These are phyloP conservation scores for Strigamia transsilvanica DNA, from an alignment of 2,888 invertebrate species.

Conservation along the genomic window DNA sequence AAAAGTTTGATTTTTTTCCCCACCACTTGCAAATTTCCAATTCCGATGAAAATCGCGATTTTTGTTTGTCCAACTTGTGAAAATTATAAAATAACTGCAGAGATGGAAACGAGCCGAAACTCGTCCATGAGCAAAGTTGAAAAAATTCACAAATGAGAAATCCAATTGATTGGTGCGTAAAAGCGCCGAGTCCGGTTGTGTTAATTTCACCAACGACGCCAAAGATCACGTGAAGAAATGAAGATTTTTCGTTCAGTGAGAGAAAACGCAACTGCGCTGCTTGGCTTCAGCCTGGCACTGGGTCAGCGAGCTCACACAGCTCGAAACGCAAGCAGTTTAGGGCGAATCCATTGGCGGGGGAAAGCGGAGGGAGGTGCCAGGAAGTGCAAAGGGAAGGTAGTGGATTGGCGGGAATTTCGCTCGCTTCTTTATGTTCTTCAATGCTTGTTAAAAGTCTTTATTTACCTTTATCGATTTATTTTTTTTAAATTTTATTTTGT, in stretches of 20 bases:
- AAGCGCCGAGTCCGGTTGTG: not conserved
- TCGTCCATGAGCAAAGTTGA: not conserved
- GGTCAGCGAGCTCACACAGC: slow-evolving; percentile 18
- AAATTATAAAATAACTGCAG: too few species aligned
- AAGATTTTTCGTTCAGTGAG: not conserved
- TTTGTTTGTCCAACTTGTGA: too few species aligned
- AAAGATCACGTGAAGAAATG: not conserved
- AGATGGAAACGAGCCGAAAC: not conserved
- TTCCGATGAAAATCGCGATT: too few species aligned
- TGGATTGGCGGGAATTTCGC: slow-evolving; percentile 8
- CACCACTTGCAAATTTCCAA: too few species aligned
- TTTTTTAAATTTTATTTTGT: not conserved
- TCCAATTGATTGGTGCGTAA: not conserved
- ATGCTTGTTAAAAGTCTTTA: not conserved
- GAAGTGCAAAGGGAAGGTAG: slow-evolving; percentile 14
- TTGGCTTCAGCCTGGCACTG: slow-evolving; percentile 14
- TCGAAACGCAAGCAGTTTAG: not conserved
- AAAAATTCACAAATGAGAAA: not conserved
- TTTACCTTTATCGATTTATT: not conserved
- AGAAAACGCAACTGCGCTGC: slow-evolving; percentile 13
- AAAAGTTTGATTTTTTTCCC: too few species aligned
- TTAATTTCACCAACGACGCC: not conserved
- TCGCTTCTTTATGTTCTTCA: not conserved
- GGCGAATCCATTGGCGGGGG: slow-evolving; percentile 6
- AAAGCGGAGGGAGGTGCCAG: slow-evolving; percentile 11